Conservation (phyloP, 1,140 invertebrate genomes). For the Campoletis sonorensis region DNA sequence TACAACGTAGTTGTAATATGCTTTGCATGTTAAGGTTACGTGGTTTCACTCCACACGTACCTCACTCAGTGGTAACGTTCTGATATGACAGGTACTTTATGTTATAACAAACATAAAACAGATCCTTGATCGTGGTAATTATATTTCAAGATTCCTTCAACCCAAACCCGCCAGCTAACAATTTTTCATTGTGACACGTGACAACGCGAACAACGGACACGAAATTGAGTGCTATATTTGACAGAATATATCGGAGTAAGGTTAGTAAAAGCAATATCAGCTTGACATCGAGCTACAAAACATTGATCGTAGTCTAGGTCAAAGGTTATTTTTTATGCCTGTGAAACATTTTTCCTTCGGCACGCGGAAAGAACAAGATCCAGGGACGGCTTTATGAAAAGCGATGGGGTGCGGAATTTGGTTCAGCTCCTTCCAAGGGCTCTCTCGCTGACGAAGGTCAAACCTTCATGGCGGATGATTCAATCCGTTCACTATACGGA, state of each 20-base stretch:
- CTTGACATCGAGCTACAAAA: no score
- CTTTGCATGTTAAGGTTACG: neutral
- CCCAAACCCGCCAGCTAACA: no score
- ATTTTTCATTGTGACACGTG: no score
- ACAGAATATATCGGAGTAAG: neutral
- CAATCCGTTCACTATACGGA: conserved; percentile 65
- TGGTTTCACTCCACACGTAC: conserved; percentile 7
- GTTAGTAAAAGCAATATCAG: no score
- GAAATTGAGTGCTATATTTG: neutral
- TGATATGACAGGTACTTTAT: neutral
- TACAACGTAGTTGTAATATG: neutral
- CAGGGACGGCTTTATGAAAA: neutral
- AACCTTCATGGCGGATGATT: conserved; percentile 67
- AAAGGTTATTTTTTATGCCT: conserved; percentile 8
- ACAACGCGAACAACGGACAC: no score
- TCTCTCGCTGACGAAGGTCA: conserved; percentile 53
- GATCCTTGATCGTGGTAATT: conserved; percentile 9
- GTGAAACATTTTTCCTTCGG: neutral
- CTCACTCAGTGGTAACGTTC: neutral
- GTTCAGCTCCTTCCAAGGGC: conserved; percentile 7
- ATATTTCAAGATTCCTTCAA: conserved; percentile 10
- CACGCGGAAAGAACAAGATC: neutral
- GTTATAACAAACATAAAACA: neutral
- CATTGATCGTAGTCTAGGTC: conserved; percentile 21
- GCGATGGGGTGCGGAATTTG: neutral